These are phyloP conservation scores for Strigamia maritima DNA, from an alignment of 2,888 invertebrate genomes.

Conservation along the genomic window DNA sequence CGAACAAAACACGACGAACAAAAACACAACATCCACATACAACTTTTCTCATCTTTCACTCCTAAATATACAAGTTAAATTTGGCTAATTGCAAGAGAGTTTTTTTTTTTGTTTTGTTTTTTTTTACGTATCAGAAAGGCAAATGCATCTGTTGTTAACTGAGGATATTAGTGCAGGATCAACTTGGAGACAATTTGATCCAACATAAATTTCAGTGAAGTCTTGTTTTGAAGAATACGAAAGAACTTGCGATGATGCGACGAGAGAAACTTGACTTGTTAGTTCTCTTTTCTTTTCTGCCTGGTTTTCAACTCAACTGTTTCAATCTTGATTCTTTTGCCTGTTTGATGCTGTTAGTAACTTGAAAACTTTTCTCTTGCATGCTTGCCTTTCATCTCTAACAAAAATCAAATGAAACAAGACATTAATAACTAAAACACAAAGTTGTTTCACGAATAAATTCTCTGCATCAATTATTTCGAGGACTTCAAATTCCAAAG, in stretches of 20 bases:
- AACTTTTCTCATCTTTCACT: conserved; percentile 1
- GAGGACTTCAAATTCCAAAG: neutral
- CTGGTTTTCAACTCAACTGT: conserved; percentile 11
- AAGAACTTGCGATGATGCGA: neutral
- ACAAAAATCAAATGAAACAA: conserved; percentile 43
- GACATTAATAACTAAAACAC: conserved; percentile 33
- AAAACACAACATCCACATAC: neutral
- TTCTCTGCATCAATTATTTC: too few relatives aligned
- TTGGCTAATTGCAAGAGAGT: neutral
- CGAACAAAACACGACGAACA: too few relatives aligned
- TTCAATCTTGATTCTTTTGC: conserved; percentile 38
- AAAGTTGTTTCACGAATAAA: too few relatives aligned
- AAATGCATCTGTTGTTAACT: neutral
- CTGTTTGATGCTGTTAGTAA: conserved; percentile 40
- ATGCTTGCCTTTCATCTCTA: conserved; percentile 42
- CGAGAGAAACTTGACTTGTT: conserved; percentile 31
- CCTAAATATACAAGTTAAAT: neutral
- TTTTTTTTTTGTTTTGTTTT: neutral
- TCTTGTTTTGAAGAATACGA: neutral
- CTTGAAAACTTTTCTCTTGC: conserved; percentile 41
- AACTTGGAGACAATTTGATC: neutral
- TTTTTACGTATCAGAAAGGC: neutral
- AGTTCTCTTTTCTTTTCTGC: neutral
- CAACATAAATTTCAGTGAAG: neutral
- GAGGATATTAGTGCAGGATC: conserved; percentile 5